Evolutionary conservation across 2,888 invertebrate species (phyloP).

Genomic region (Magallana nippona): DNA sequence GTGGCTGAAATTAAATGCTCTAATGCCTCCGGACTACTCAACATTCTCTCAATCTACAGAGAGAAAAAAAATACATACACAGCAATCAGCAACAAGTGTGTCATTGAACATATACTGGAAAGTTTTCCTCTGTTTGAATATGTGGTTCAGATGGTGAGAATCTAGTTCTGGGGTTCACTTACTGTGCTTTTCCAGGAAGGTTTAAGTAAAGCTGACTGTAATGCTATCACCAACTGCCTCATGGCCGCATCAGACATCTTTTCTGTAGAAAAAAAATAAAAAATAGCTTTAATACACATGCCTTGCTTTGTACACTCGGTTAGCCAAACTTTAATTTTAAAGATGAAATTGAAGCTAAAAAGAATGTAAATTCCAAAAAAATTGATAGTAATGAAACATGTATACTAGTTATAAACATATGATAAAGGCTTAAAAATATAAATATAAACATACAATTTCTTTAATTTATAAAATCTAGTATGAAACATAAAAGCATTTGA

Average conservation of each 20-base stretch:
- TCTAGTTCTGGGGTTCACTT: constrained; percentile 58
- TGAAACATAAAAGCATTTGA: too few species aligned
- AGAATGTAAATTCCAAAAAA: too few species aligned
- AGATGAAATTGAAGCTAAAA: too few species aligned
- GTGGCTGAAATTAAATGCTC: constrained; percentile 87
- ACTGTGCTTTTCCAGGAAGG: constrained; percentile 86
- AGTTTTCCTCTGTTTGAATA: not conserved
- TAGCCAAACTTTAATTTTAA: too few species aligned
- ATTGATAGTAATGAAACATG: too few species aligned
- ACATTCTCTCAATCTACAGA: constrained; percentile 76
- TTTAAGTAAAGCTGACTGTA: constrained; percentile 84
- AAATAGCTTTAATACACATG: not conserved
- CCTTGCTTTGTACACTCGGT: not conserved
- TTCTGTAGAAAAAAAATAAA: constrained; percentile 39
- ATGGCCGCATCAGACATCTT: constrained; percentile 83
- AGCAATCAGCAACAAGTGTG: not conserved
- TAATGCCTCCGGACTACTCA: constrained; percentile 82
- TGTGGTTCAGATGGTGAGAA: too few species aligned
- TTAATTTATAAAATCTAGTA: too few species aligned
- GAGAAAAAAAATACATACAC: not conserved
- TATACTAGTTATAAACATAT: too few species aligned
- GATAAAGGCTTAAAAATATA: too few species aligned
- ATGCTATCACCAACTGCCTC: constrained; percentile 84
- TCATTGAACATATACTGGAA: too few species aligned
- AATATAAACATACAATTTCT: too few species aligned